A percentile compares a stretch with the other conserved stretches of the same genome.
These are phyloP conservation scores for Nysson spinosus DNA, from an alignment of 2,888 invertebrate genomes.

Conservation along the genomic window DNA sequence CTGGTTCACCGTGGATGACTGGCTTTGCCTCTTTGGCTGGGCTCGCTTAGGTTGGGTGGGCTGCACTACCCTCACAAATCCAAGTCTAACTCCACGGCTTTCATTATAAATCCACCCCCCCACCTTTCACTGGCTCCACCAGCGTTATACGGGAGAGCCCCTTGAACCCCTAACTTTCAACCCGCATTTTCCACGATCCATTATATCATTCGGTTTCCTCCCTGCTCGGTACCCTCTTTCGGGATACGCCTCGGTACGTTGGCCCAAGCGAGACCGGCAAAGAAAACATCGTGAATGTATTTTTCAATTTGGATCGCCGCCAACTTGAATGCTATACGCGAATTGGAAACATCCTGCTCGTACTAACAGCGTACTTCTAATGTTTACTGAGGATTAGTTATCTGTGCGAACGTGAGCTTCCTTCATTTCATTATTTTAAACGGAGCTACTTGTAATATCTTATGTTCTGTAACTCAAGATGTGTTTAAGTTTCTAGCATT, in stretches of 20 bases:
- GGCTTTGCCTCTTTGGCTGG: slow-evolving; percentile 43
- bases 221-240: slow-evolving; percentile 47
- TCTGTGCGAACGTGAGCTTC: too few relatives aligned
- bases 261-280: slow-evolving; percentile 52
- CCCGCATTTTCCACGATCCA: slow-evolving; percentile 72
- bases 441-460: too few relatives aligned
- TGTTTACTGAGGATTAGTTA: too few relatives aligned
- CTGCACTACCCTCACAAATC: slow-evolving; percentile 74
- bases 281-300: slow-evolving; percentile 75
- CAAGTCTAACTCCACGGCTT: slow-evolving; percentile 75
- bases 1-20: slow-evolving; percentile 47
- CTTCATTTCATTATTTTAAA: too few relatives aligned
- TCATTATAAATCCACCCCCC: slow-evolving; percentile 76
- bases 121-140: slow-evolving; percentile 9
- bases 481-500: too few relatives aligned
- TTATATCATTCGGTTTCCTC: slow-evolving; percentile 73
- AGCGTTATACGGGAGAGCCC: slow-evolving; percentile 50
- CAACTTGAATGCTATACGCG: slow-evolving; percentile 63
- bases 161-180: slow-evolving; percentile 73
- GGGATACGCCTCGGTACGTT: slow-evolving; percentile 48
- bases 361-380: too few relatives aligned
- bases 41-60: slow-evolving; percentile 61
- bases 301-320: slow-evolving; percentile 76
- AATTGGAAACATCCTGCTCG: slow-evolving; percentile 44
- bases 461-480: too few relatives aligned